Evolutionary conservation across 2,797 vertebrate genomes (phyloP), one percentile per base, ranked within the genome.

Genomic region (Crax fasciolata): DNA sequence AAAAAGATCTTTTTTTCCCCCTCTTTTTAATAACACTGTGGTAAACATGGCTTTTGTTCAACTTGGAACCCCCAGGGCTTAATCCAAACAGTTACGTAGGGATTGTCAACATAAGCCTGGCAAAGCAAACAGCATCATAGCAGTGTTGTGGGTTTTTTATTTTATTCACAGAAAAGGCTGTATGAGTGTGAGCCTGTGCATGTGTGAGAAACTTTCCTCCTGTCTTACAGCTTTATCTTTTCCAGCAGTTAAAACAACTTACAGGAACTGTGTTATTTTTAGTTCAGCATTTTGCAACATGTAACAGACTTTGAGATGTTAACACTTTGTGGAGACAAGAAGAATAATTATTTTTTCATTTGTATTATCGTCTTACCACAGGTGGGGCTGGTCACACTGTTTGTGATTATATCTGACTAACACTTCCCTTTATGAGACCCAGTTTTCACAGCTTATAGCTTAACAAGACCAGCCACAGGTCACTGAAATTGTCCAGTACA

Each of bases 261-360:
- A 74, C 44, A 92, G 81, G 77, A 84, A 54, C 2, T 2, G 5
- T 54, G 25, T 3, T 95, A 80, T 93, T 93, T 95, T 92, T 74
- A 91, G 87, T 46, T 57, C 25, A 46, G 24, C 32, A 27, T 82
- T 87, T 79, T 72, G 59, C 92, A 86, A 76, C 15, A 16, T 54
- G 66, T 59, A 32, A 52, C 4, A 43, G 3, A 44, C n/a, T 83
- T 59, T 32, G 55, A 32, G n/a, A 55, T 65, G 30, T 87, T 84
- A 89, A 91, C 52, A 23, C n/a, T 79, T 78, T 59, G 14, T 17
- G 51, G 28, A 41, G 16, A 4, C 28, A 61, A 85, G 28, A 8
- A 75, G 10, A 1, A 41, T 9, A 44, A 30, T 2, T 11, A 49
- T 28, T 38, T 43, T 35, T 41, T 30, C 7, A 39, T 61, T 57